Conservation (phyloP, 2,888 invertebrate species). For the Molanna angustata region DNA sequence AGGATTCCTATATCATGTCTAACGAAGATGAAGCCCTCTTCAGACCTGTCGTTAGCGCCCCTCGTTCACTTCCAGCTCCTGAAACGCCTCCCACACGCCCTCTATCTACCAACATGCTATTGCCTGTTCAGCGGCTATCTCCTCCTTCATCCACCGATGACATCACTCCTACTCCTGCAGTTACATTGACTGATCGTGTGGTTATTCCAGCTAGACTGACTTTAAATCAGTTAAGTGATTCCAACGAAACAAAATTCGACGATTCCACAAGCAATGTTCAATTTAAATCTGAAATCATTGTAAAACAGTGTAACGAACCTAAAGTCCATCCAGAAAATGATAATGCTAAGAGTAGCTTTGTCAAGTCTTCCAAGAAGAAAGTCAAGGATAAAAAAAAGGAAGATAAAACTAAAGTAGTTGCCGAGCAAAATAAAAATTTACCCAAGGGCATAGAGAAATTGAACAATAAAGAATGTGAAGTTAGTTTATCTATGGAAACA, state of each 20-base stretch:
- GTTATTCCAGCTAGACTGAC: constrained; percentile 29
- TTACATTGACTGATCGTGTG: constrained; percentile 25
- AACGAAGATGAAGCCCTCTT: constrained; percentile 67
- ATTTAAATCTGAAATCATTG: constrained; percentile 11
- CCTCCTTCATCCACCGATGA: constrained; percentile 32
- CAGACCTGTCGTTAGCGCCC: constrained; percentile 61
- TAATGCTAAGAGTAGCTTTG: background rate
- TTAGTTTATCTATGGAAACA: constrained; percentile 6
- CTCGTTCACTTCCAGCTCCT: constrained; percentile 43
- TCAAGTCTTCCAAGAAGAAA: constrained; percentile 8
- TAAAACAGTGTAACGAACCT: background rate
- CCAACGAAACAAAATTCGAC: background rate
- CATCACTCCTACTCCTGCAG: constrained; percentile 28
- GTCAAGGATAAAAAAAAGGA: constrained; percentile 9
- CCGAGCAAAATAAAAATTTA: background rate
- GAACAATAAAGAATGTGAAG: background rate
- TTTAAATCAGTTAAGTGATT: background rate
- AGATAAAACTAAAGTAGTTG: constrained; percentile 2
- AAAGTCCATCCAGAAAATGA: too few relatives aligned
- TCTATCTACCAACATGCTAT: constrained; percentile 44
- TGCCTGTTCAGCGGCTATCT: constrained; percentile 42
- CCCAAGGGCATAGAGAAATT: background rate
- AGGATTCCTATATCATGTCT: constrained; percentile 48
- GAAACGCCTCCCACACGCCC: constrained; percentile 41
- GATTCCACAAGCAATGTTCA: constrained; percentile 4